phyloP scores from a whole-genome alignment of 2,113 vertebrate species.

The Desmodus rotundus region DNA sequence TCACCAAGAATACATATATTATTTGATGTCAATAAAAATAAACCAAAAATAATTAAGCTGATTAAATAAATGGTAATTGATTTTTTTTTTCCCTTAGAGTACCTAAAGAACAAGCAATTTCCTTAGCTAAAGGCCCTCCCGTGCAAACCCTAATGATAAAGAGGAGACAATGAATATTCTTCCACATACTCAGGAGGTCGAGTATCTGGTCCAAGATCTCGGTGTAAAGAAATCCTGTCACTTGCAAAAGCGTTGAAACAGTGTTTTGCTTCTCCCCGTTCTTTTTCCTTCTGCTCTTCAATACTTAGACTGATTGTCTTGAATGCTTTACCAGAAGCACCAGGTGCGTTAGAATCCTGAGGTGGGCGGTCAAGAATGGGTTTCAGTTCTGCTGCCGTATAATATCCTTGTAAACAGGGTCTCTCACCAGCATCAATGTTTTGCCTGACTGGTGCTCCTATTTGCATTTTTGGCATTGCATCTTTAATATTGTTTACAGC shows the following conservation, averaged over 20 bases:
- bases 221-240: constrained; percentile 95
- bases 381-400: constrained; percentile 90
- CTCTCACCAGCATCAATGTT: constrained; percentile 74
- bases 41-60: background rate
- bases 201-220: constrained; percentile 96
- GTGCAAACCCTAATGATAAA: background rate
- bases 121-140: background rate
- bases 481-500: constrained; percentile 96
- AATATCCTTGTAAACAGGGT: constrained; percentile 89
- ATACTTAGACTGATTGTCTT: constrained; percentile 84
- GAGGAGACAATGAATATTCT: constrained; percentile 31
- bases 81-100: background rate
- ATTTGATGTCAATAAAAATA: background rate
- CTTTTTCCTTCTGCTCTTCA: constrained; percentile 92
- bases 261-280: constrained; percentile 92
- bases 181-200: constrained; percentile 96
- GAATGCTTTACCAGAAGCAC: constrained; percentile 93
- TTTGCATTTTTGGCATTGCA: constrained; percentile 97
- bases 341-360: constrained; percentile 90
- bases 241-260: constrained; percentile 98
- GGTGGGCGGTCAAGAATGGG: constrained; percentile 89
- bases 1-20: background rate
- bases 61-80: background rate
- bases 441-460: constrained; percentile 90
- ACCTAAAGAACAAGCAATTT: background rate